A percentile compares a stretch with the other conserved stretches of the same genome.
Conservation (phyloP, 2,888 invertebrate genomes). For the Pseudeuparius sepicola region DNA sequence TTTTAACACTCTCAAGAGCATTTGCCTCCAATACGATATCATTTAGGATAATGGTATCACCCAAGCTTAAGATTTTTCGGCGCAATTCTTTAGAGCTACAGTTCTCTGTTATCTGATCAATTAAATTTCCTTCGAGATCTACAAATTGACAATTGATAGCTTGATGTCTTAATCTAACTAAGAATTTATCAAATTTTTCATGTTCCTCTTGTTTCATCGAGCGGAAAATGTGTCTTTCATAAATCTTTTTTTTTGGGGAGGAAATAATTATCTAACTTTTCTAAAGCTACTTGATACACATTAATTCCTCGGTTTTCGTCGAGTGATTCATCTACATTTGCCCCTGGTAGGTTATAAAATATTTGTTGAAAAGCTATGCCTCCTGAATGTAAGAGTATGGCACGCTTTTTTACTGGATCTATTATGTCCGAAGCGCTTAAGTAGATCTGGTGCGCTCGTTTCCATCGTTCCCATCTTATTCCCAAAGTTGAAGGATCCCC, state of each 20-base stretch:
- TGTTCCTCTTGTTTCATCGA: constrained; percentile 25
- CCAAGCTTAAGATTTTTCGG: constrained; percentile 17
- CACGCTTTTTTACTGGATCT: no score
- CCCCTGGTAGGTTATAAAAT: constrained; percentile 24
- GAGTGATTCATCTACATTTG: constrained; percentile 7
- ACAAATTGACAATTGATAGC: constrained; percentile 14
- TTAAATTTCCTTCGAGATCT: constrained; percentile 19
- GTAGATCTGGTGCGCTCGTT: no score
- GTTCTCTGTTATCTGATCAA: constrained; percentile 25
- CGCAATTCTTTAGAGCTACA: constrained; percentile 20
- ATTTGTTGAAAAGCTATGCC: constrained; percentile 26
- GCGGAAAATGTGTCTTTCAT: no score
- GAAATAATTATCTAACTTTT: constrained; percentile 21
- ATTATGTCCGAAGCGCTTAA: no score
- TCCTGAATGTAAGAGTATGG: constrained; percentile 22
- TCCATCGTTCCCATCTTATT: no score
- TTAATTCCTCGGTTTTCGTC: constrained; percentile 12
- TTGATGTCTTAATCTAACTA: constrained; percentile 21
- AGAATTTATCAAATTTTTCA: constrained; percentile 29
- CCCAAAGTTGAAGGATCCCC: no score
- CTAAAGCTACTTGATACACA: constrained; percentile 10
- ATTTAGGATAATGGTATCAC: constrained; percentile 17
- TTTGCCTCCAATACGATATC: constrained; percentile 17
- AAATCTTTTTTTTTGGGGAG: constrained; percentile 22
- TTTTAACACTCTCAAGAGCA: constrained; percentile 16